Evolutionary conservation across 2,113 vertebrate species (phyloP).

Genomic region (Oreochromis niloticus): DNA sequence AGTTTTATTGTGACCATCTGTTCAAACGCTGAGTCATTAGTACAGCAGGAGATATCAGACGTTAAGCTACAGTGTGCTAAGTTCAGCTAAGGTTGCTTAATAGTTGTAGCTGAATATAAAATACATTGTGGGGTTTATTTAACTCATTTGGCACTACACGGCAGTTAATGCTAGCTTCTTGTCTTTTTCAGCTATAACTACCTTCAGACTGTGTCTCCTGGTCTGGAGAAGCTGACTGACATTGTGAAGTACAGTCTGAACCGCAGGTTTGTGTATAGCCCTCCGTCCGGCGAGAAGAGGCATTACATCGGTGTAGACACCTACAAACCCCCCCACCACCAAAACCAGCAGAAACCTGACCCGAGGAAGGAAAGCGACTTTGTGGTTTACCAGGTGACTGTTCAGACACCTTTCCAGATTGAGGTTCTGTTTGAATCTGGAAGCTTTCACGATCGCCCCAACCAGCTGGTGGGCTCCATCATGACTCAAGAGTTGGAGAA

Average conservation of each 20-base stretch:
- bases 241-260: slow-evolving; percentile 82
- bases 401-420: slow-evolving; percentile 77
- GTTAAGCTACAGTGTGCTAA: not conserved
- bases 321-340: slow-evolving; percentile 67
- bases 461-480: slow-evolving; percentile 67
- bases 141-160: not conserved
- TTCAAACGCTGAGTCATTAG: not conserved
- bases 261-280: slow-evolving; percentile 75
- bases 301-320: slow-evolving; percentile 76
- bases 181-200: slow-evolving; percentile 79
- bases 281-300: slow-evolving; percentile 71
- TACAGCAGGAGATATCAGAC: not conserved
- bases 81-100: not conserved
- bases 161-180: not conserved
- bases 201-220: slow-evolving; percentile 76
- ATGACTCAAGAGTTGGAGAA: slow-evolving; percentile 74
- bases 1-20: not conserved
- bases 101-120: not conserved
- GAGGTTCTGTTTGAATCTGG: slow-evolving; percentile 89
- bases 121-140: not conserved
- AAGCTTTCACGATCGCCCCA: slow-evolving; percentile 68
- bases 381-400: slow-evolving; percentile 88
- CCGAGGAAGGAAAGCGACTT: slow-evolving; percentile 72
- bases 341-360: slow-evolving; percentile 66
- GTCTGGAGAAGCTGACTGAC: slow-evolving; percentile 84